phyloP scores from a whole-genome alignment of 2,113 vertebrate genomes.

The Daboia siamensis region DNA sequence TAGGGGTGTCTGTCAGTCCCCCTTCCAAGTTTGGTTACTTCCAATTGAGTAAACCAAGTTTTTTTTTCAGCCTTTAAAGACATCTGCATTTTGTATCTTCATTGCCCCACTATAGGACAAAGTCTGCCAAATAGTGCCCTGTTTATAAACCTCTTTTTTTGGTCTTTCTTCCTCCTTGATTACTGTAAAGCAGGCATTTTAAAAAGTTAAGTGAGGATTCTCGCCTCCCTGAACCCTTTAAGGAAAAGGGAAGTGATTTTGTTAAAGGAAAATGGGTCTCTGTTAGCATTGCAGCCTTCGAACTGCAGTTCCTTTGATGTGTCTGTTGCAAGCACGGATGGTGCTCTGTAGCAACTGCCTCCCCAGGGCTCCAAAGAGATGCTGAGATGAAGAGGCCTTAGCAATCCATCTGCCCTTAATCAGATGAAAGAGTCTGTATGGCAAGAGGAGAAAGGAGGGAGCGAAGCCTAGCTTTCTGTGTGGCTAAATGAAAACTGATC shows the following conservation, averaged over 20 bases:
- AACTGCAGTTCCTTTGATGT: conserved; percentile 11
- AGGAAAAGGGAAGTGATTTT: neutral
- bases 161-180: neutral
- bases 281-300: conserved; percentile 9
- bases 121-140: no score
- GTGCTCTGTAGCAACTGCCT: neutral
- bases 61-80: neutral
- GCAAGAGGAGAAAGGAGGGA: neutral
- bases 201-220: neutral
- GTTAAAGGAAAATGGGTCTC: neutral
- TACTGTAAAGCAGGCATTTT: neutral
- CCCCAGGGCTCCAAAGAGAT: neutral
- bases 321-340: neutral
- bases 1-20: neutral
- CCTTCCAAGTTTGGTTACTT: neutral
- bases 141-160: neutral
- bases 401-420: neutral
- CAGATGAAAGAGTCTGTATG: neutral
- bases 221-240: neutral
- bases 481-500: neutral
- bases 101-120: neutral
- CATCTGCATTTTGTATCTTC: neutral
- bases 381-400: conserved; percentile 8
- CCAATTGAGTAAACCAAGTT: neutral
- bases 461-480: neutral